Evolutionary conservation across 2,797 vertebrate species (phyloP), one percentile per base, ranked within the genome.

Genomic region (Paramormyrops hopkinsi): DNA sequence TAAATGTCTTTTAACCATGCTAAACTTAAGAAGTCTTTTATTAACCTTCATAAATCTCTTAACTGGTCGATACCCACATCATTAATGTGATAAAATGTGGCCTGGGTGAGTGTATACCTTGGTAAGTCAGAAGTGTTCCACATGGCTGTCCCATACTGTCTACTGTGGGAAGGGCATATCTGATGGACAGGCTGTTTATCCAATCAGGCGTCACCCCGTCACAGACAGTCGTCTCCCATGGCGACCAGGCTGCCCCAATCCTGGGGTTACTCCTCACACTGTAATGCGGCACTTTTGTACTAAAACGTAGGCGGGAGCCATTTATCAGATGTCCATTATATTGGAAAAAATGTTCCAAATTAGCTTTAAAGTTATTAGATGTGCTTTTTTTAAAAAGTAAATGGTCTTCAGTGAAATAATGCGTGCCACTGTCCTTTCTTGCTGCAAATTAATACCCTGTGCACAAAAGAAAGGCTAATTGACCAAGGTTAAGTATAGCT

Each of bases 21-120:
- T 79, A 41, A 79, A 79, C 73, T 79, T 29, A 86, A 29, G 41
- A 48, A 84, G 22, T 87, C 19, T 44, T 88, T 88, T 44, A 88
- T 88, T 88, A 65, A 12, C 86, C n/a, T 65, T 88, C 12, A 62
- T 88, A 86, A 62, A 62, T 62, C 59, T 59, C 41, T 59, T 44
- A 44, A 79, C 62, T 88, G 86, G 86, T 37, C 51, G 37, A 48
- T 85, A 48, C n/a, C 82, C 41, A 50, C 17, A 85, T 85, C 44
- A 48, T 79, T 79, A 79, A 79, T 79, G 37, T 79, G 41, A 19
- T 79, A 85, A 85, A 51, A 85, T n/a, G 19, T 8, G 14, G 89
- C 89, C 76, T 89, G 86, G 59, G 84, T 53, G 83, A 53, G 83
- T 17, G 12, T 19, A 11, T 86, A 17, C 22, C 19, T 19, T 29